phyloP scores from a whole-genome alignment of 2,888 invertebrate genomes.

The Elmis aenea region DNA sequence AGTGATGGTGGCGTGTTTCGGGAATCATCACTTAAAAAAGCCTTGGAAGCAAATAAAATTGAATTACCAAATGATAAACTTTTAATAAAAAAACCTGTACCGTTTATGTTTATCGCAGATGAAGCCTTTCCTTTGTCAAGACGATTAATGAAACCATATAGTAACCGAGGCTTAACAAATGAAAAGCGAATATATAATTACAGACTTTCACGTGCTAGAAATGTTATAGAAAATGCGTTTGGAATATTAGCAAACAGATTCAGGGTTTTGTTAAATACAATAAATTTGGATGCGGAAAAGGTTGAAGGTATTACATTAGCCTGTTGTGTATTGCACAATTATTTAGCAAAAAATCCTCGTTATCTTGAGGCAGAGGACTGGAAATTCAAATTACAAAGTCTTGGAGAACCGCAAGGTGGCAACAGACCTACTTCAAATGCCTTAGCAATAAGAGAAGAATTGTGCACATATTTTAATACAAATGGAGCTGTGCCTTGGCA shows the following conservation, averaged over 20 bases:
- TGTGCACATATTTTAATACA: no score
- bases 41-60: no score
- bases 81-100: conserved; percentile 11
- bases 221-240: conserved; percentile 20
- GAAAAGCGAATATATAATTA: conserved; percentile 32
- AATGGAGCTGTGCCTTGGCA: no score
- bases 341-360: conserved; percentile 14
- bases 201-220: conserved; percentile 21
- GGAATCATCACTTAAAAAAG: no score
- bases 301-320: conserved; percentile 13
- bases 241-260: conserved; percentile 19
- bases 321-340: conserved; percentile 18
- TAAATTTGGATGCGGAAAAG: conserved; percentile 13
- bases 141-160: conserved; percentile 31
- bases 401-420: no score
- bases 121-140: conserved; percentile 33
- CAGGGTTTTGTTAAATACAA: conserved; percentile 16
- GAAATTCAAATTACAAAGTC: no score
- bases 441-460: no score
- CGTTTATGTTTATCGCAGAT: conserved; percentile 24
- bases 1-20: conserved; percentile 28
- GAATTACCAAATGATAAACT: conserved; percentile 23
- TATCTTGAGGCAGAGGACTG: no score
- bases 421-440: no score
- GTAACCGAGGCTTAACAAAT: conserved; percentile 23